Evolutionary conservation across 2,888 invertebrate species (phyloP).

Genomic region (Hypercompe scribonia): DNA sequence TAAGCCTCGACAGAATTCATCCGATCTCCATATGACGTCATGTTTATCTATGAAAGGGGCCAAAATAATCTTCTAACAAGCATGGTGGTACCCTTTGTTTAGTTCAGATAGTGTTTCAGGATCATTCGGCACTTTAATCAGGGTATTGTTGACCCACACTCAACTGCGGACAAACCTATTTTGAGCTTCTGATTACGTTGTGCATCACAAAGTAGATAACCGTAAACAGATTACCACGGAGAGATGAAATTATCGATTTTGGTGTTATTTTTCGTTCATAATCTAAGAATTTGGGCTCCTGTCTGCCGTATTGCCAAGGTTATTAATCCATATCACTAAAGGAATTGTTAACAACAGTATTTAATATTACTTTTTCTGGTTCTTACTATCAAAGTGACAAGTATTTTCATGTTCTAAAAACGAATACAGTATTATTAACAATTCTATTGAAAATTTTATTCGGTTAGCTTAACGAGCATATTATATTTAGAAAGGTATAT

Average conservation of each 20-base stretch:
- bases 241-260: background rate
- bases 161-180: conserved; percentile 38
- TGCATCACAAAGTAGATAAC: background rate
- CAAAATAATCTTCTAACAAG: conserved; percentile 43
- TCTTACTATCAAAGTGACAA: no score
- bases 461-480: no score
- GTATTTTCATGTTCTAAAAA: no score
- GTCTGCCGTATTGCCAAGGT: no score
- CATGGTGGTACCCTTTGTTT: conserved; percentile 29
- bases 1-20: background rate
- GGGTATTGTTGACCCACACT: conserved; percentile 38
- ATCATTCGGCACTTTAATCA: conserved; percentile 47
- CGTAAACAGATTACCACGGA: background rate
- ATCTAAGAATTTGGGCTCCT: background rate
- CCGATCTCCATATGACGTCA: conserved; percentile 7
- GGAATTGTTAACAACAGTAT: no score
- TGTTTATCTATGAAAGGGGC: conserved; percentile 7
- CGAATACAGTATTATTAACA: no score
- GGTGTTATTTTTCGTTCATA: background rate
- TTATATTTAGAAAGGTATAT: no score
- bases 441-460: no score
- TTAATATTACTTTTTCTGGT: no score
- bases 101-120: conserved; percentile 20
- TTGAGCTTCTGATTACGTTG: conserved; percentile 35
- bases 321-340: no score